These are phyloP conservation scores for Pygoscelis antarcticus DNA, from an alignment of 2,113 vertebrate genomes.

Conservation along the genomic window DNA sequence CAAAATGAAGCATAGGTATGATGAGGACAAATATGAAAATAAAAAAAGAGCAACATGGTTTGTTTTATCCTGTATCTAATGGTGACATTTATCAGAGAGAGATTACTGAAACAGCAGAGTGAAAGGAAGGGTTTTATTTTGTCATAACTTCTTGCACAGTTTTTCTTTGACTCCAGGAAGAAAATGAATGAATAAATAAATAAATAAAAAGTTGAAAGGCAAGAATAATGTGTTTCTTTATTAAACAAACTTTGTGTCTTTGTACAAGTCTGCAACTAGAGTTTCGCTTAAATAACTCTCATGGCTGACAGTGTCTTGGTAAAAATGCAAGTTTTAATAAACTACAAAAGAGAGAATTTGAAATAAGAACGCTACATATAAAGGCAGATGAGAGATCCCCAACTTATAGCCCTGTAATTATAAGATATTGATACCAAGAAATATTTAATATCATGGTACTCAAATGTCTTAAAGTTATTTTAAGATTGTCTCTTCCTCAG, in stretches of 20 bases:
- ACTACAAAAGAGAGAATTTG: not conserved
- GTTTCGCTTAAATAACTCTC: not conserved
- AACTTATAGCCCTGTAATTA: not conserved
- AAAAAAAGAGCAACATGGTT: not conserved
- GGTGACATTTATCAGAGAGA: not conserved
- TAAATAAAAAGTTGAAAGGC: not conserved
- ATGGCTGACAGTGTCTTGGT: not conserved
- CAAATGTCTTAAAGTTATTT: not conserved
- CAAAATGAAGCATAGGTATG: not conserved
- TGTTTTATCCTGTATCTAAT: not conserved
- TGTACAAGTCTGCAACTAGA: not conserved
- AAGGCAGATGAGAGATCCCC: not conserved
- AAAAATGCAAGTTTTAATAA: not conserved
- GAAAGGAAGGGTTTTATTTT: not conserved
- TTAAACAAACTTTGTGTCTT: not conserved
- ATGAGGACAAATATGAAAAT: not conserved
- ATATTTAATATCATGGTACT: not conserved
- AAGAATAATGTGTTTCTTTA: constrained; percentile 18
- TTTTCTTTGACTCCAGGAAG: not conserved
- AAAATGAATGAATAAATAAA: not conserved
- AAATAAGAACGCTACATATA: not conserved
- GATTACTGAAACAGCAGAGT: not conserved
- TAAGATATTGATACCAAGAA: not conserved
- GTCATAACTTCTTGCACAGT: not conserved
- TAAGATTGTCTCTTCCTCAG: not conserved